phyloP scores from a whole-genome alignment of 1,140 invertebrate genomes.

The Sitobion miscanthi region DNA sequence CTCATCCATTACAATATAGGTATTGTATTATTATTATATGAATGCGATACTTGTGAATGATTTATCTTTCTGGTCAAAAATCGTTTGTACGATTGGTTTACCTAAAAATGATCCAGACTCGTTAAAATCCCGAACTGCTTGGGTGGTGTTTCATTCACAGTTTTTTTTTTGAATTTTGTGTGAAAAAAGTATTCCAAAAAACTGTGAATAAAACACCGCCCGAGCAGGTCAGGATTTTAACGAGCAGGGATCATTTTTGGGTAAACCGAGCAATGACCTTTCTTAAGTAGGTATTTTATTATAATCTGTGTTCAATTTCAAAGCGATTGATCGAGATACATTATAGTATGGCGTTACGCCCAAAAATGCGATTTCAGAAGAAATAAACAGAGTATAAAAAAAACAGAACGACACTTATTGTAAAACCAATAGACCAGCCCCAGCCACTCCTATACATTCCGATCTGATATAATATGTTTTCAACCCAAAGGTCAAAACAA shows the following conservation, averaged over 20 bases:
- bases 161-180: neutral
- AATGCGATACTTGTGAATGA: neutral
- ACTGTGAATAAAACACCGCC: neutral
- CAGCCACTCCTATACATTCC: neutral
- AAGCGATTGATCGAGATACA: neutral
- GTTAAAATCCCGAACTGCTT: neutral
- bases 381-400: neutral
- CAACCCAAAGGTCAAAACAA: neutral
- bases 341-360: neutral
- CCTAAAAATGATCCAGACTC: neutral
- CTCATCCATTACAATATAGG: neutral
- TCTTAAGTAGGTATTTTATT: constrained; percentile 8
- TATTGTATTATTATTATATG: neutral
- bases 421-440: neutral
- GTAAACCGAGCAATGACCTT: neutral
- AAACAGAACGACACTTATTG: neutral
- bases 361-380: neutral
- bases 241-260: neutral
- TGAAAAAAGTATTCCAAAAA: neutral
- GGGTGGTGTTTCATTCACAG: neutral
- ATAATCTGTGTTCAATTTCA: constrained; percentile 11
- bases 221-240: neutral
- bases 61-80: neutral
- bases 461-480: constrained; percentile 7
- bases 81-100: neutral